phyloP scores from a whole-genome alignment of 1,140 invertebrate genomes.

The Drosophila leontia region DNA sequence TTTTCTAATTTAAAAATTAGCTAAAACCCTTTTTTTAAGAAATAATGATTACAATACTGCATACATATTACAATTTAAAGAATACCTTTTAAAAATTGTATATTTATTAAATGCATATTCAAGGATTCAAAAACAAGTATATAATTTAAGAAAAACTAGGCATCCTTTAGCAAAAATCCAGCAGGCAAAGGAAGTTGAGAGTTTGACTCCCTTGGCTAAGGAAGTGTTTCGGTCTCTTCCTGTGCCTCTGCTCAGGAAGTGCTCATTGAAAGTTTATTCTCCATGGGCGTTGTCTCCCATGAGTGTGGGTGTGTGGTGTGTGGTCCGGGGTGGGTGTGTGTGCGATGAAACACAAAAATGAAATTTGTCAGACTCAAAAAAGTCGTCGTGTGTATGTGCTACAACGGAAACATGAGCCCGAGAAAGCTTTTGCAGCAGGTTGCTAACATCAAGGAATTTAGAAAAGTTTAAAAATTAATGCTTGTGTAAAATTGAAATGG shows the following conservation, averaged over 20 bases:
- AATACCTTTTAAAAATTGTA: too few species aligned
- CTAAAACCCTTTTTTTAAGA: background rate
- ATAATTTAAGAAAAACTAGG: background rate
- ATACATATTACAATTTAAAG: too few species aligned
- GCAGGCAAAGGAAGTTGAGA: background rate
- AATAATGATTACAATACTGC: too few species aligned
- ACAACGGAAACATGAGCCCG: slow-evolving; percentile 6
- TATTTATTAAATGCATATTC: background rate
- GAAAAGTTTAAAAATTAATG: slow-evolving; percentile 16
- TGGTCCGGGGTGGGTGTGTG: slow-evolving; percentile 1
- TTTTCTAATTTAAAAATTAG: background rate
- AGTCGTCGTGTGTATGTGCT: background rate
- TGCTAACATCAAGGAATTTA: slow-evolving; percentile 7
- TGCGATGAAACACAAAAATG: slow-evolving; percentile 14
- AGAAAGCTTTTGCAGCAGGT: slow-evolving; percentile 11
- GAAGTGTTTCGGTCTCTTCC: slow-evolving; percentile 21
- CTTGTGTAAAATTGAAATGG: slow-evolving; percentile 2
- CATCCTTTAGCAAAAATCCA: background rate
- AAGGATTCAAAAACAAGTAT: background rate
- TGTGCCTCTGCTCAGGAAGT: slow-evolving; percentile 14
- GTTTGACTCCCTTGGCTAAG: slow-evolving; percentile 6
- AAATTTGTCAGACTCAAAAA: slow-evolving; percentile 12
- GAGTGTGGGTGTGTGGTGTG: slow-evolving; percentile 3
- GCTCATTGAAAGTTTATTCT: slow-evolving; percentile 20
- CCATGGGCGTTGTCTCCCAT: slow-evolving; percentile 10